Evolutionary conservation across 64 coral and sea anemone species (phyloP).

Genomic region (Porites australiensis): DNA sequence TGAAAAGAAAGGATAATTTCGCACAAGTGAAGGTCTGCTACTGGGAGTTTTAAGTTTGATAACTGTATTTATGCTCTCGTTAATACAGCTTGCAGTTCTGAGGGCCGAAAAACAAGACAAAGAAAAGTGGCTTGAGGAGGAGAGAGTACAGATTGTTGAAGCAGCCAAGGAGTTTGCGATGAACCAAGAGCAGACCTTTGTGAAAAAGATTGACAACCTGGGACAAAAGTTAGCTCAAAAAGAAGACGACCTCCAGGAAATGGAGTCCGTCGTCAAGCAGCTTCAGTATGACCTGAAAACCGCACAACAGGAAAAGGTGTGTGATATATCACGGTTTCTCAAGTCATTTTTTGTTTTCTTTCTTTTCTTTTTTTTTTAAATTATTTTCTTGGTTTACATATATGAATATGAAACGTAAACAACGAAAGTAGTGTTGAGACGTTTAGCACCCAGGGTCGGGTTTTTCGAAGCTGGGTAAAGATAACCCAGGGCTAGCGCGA

Average conservation of each 20-base stretch:
- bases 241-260: constrained; percentile 2
- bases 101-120: constrained; percentile 36
- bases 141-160: constrained; percentile 56
- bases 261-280: constrained; percentile 31
- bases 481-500: too few relatives aligned
- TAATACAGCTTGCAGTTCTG: constrained; percentile 33
- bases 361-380: too few relatives aligned
- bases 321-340: too few relatives aligned
- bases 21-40: too few relatives aligned
- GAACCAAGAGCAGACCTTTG: constrained; percentile 57
- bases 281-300: constrained; percentile 18
- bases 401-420: too few relatives aligned
- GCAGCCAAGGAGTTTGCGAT: constrained; percentile 68
- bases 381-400: too few relatives aligned
- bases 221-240: constrained; percentile 7
- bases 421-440: too few relatives aligned
- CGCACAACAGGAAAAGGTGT: constrained; percentile 47
- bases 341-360: too few relatives aligned
- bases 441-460: too few relatives aligned
- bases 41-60: too few relatives aligned
- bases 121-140: constrained; percentile 50
- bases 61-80: background rate
- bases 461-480: too few relatives aligned
- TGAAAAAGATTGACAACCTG: constrained; percentile 10
- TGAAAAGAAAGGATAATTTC: too few relatives aligned